Evolutionary conservation across 2,113 vertebrate genomes (phyloP).

Genomic region (Chaetops frenatus): DNA sequence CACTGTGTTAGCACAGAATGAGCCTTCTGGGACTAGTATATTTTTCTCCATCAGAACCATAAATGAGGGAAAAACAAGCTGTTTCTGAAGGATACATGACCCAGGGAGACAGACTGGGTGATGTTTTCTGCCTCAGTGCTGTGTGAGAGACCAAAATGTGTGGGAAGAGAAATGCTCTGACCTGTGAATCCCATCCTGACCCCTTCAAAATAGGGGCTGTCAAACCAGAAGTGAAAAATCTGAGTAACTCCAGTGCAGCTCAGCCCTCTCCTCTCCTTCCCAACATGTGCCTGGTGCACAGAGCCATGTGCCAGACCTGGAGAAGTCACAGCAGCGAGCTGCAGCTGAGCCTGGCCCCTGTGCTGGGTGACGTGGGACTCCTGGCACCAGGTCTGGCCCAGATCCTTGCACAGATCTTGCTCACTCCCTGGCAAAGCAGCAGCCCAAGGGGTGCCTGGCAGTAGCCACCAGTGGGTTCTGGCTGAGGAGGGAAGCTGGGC

Average conservation of each 20-base stretch:
- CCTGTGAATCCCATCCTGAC: background rate
- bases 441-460: background rate
- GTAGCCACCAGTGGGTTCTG: background rate
- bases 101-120: background rate
- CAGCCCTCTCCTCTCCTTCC: background rate
- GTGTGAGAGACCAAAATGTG: background rate
- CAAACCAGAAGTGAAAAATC: background rate
- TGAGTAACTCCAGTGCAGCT: background rate
- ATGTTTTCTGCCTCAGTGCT: background rate
- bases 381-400: background rate
- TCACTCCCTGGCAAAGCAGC: background rate
- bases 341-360: background rate
- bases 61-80: background rate
- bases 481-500: background rate
- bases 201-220: background rate
- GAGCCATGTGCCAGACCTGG: background rate
- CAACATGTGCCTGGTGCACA: background rate
- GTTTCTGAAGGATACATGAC: background rate
- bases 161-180: background rate
- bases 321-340: background rate
- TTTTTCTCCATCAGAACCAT: background rate
- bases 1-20: background rate
- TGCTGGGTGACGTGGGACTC: background rate
- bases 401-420: background rate
- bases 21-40: background rate